Percentiles rank a stretch among this genome's conserved stretches.
Conservation (phyloP, 2,797 vertebrate species). For the Gallirallus australis region DNA sequence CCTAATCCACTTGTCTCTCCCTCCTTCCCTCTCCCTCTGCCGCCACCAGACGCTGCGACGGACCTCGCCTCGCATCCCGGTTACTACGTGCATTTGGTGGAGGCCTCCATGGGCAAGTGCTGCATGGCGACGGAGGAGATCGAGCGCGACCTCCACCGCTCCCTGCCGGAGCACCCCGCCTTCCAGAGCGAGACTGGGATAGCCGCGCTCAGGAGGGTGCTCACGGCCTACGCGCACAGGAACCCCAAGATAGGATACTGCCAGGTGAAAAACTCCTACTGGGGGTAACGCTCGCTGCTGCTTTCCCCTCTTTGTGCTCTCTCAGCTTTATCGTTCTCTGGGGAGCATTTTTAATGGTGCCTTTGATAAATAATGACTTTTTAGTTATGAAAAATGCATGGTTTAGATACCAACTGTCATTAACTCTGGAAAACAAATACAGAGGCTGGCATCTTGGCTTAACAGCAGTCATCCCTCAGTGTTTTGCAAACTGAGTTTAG, state of each 20-base stretch:
- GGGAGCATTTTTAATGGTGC: not conserved
- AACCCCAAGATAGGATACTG: conserved; percentile 98
- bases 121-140: conserved; percentile 94
- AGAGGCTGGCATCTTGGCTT: not conserved
- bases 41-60: conserved; percentile 82
- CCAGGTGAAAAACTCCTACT: conserved; percentile 81
- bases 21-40: not conserved
- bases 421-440: not conserved
- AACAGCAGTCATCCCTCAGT: not conserved
- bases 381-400: not conserved
- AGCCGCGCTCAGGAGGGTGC: conserved; percentile 90
- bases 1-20: not conserved
- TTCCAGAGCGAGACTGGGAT: conserved; percentile 95
- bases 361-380: not conserved
- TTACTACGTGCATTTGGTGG: conserved; percentile 88
- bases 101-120: conserved; percentile 88
- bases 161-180: conserved; percentile 93
- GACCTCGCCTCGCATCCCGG: conserved; percentile 86
- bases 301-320: not conserved
- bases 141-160: conserved; percentile 94
- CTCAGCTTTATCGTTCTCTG: not conserved
- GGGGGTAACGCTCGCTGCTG: rapidly evolving
- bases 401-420: not conserved
- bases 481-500: not conserved
- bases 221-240: conserved; percentile 92